A percentile compares a stretch with the other conserved stretches of the same genome.
Evolutionary conservation across 2,113 vertebrate genomes (phyloP).

Genomic region (Hystrix cristata): DNA sequence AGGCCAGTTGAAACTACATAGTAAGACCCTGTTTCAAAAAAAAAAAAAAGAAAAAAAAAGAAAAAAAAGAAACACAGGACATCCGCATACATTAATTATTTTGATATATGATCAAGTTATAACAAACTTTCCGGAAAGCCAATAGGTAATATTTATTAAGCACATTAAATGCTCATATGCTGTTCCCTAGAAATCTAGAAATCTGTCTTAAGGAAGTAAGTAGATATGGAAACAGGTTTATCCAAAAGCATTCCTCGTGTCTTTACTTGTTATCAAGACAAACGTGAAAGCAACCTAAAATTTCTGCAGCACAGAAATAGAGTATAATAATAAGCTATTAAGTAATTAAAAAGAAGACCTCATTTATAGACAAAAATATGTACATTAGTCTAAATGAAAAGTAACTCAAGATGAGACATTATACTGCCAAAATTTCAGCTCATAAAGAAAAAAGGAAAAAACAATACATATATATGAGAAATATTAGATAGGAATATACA

Average conservation of each 20-base stretch:
- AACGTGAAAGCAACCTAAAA: slow-evolving; percentile 18
- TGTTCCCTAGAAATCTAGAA: not conserved
- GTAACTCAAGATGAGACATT: not conserved
- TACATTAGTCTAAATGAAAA: not conserved
- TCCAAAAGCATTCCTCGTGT: not conserved
- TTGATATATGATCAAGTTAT: not conserved
- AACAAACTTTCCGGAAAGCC: not conserved
- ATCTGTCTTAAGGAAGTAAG: not conserved
- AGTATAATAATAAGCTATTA: not conserved
- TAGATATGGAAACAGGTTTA: not conserved
- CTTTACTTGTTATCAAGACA: slow-evolving; percentile 17
- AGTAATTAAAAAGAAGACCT: not conserved
- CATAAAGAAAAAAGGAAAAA: not conserved
- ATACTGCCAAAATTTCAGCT: not conserved
- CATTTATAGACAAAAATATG: not conserved
- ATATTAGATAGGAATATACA: not conserved
- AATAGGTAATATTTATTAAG: not conserved
- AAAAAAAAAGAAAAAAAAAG: too few relatives aligned
- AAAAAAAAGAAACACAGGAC: slow-evolving; percentile 31
- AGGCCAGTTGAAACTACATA: too few relatives aligned
- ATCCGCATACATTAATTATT: not conserved
- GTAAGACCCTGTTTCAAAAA: too few relatives aligned
- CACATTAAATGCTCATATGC: not conserved
- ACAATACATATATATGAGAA: not conserved
- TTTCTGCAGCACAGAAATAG: not conserved